A percentile compares a stretch with the other conserved stretches of the same genome.
These are phyloP conservation scores for Acronicta alni DNA, from an alignment of 2,888 invertebrate species.

Conservation along the genomic window DNA sequence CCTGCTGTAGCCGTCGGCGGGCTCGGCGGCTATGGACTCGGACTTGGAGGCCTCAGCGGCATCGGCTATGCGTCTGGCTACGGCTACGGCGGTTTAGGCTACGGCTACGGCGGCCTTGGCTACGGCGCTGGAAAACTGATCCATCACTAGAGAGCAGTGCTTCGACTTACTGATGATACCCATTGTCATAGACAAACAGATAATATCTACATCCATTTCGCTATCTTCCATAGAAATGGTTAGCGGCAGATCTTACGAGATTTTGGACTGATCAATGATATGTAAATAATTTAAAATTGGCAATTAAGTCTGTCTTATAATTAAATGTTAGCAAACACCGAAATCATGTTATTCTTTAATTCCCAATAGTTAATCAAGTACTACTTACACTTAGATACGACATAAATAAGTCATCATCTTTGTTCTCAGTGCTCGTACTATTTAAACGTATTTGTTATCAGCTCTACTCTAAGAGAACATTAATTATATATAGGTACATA, in stretches of 20 bases:
- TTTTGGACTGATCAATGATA: slow-evolving; percentile 70
- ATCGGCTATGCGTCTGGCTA: slow-evolving; percentile 47
- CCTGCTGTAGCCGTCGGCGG: slow-evolving; percentile 58
- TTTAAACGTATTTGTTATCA: too few relatives aligned
- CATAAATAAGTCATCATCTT: too few relatives aligned
- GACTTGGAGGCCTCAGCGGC: slow-evolving; percentile 51
- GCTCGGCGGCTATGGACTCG: slow-evolving; percentile 56
- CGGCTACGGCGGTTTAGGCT: slow-evolving; percentile 44
- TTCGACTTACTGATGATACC: slow-evolving; percentile 56
- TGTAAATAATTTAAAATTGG: slow-evolving; percentile 68
- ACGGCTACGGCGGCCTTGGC: slow-evolving; percentile 44
- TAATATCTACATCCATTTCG: slow-evolving; percentile 82
- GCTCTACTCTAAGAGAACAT: too few relatives aligned
- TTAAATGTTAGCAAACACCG: slow-evolving; percentile 66
- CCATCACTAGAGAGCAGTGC: slow-evolving; percentile 49
- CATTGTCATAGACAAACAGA: slow-evolving; percentile 66
- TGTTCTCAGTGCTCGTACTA: too few relatives aligned
- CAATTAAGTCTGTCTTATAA: slow-evolving; percentile 67
- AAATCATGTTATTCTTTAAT: slow-evolving; percentile 8
- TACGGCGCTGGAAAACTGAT: slow-evolving; percentile 34
- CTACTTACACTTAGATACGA: background rate
- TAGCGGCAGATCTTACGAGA: slow-evolving; percentile 78
- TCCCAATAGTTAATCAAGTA: background rate
- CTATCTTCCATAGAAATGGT: slow-evolving; percentile 77
- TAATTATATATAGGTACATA: too few relatives aligned